Conservation (phyloP, 2,888 invertebrate species). For the Cylindroiulus punctatus region DNA sequence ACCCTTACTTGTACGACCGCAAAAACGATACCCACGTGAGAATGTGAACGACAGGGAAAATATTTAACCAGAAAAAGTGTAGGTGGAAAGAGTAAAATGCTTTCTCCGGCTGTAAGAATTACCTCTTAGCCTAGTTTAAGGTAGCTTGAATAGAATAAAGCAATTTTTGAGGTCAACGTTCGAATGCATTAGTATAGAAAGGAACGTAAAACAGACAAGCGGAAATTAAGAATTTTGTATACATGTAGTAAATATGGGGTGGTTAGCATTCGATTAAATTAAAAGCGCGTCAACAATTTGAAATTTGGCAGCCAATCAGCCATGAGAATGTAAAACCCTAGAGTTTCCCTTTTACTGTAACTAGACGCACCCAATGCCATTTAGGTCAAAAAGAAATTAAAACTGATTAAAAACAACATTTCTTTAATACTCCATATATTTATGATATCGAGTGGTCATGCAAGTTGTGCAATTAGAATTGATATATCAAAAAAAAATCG, state of each 20-base stretch:
- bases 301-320: not conserved
- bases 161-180: conserved; percentile 35
- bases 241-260: not conserved
- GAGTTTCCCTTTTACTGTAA: not conserved
- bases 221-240: conserved; percentile 15
- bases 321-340: not conserved
- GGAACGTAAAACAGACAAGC: not conserved
- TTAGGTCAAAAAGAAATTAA: not conserved
- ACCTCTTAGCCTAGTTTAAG: conserved; percentile 36
- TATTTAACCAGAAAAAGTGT: conserved; percentile 4
- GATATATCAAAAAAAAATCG: not conserved
- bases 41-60: not conserved
- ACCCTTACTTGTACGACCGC: not conserved
- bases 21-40: not conserved
- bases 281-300: not conserved
- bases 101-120: not conserved
- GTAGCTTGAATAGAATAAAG: not conserved
- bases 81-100: conserved; percentile 28
- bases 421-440: not conserved
- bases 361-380: not conserved
- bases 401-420: conserved; percentile 26
- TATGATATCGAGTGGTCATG: not conserved
- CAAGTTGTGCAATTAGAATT: not conserved
- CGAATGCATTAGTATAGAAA: not conserved
- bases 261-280: not conserved